Evolutionary conservation across 2,113 vertebrate genomes (phyloP).

Genomic region (Cheilinus undulatus): DNA sequence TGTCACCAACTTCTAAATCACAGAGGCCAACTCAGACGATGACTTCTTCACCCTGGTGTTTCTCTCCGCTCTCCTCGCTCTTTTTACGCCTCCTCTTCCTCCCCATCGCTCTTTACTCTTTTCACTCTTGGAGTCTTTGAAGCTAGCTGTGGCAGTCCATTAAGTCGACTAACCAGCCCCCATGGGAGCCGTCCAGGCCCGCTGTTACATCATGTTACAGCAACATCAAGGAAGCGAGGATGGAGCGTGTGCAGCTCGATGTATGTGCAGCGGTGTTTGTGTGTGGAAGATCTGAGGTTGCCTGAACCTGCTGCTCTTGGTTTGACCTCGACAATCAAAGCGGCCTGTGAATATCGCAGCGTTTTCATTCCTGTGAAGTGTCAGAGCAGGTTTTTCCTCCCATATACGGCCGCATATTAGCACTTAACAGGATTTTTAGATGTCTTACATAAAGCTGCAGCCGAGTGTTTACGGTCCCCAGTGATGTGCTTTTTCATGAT

Average conservation of each 20-base stretch:
- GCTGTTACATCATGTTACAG: conserved; percentile 57
- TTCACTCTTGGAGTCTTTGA: conserved; percentile 48
- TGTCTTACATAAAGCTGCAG: conserved; percentile 44
- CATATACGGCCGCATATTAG: background rate
- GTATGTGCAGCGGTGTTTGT: background rate
- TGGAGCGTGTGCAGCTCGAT: conserved; percentile 16
- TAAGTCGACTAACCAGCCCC: conserved; percentile 59
- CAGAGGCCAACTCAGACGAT: conserved; percentile 14
- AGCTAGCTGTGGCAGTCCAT: conserved; percentile 58
- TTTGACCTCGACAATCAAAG: conserved; percentile 73
- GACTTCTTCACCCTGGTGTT: conserved; percentile 44
- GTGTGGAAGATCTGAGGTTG: conserved; percentile 44
- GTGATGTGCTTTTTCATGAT: conserved; percentile 7
- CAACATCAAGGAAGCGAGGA: conserved; percentile 62
- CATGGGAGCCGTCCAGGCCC: conserved; percentile 47
- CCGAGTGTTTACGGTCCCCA: conserved; percentile 11
- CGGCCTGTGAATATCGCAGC: background rate
- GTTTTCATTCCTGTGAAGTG: conserved; percentile 61
- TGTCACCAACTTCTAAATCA: background rate
- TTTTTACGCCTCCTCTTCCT: conserved; percentile 36
- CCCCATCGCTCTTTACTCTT: conserved; percentile 10
- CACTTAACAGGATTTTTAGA: conserved; percentile 21
- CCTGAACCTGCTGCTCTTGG: conserved; percentile 62
- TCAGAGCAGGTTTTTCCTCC: conserved; percentile 8
- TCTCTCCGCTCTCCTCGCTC: conserved; percentile 1